Percentiles rank a stretch among this genome's conserved stretches.
phyloP scores from a whole-genome alignment of 2,797 vertebrate genomes.

The Falco concolor region DNA sequence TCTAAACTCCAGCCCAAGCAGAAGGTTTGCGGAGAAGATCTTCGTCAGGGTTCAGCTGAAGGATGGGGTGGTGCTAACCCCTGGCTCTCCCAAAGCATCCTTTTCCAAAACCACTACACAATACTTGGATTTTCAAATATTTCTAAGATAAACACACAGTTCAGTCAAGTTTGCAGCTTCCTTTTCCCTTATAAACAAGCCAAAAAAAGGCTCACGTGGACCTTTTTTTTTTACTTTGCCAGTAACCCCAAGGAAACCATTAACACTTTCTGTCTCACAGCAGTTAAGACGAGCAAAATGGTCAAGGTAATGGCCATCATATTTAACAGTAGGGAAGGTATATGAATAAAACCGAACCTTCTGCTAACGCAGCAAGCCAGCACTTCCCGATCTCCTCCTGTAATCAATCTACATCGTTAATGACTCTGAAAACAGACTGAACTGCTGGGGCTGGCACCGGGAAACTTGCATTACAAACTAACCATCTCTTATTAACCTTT shows the following conservation, averaged over 20 bases:
- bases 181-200: conserved; percentile 26
- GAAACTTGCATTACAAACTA: conserved; percentile 75
- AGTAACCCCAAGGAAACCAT: neutral
- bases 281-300: neutral
- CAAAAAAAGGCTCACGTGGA: neutral
- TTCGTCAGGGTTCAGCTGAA: conserved; percentile 7
- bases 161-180: neutral
- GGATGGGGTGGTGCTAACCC: neutral
- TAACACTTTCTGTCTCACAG: conserved; percentile 29
- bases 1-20: neutral
- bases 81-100: neutral
- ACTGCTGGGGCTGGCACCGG: conserved; percentile 67
- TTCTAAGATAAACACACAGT: conserved; percentile 9
- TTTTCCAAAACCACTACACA: neutral
- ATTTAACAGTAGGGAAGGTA: conserved; percentile 57
- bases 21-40: neutral
- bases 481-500: conserved; percentile 75
- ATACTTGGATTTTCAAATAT: neutral
- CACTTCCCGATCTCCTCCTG: conserved; percentile 64
- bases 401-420: conserved; percentile 77
- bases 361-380: conserved; percentile 65
- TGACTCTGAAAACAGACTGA: conserved; percentile 76
- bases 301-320: conserved; percentile 53
- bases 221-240: neutral
- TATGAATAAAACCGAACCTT: conserved; percentile 62